phyloP scores from a whole-genome alignment of 2,888 invertebrate species.

The Trileptium ribeirensis region DNA sequence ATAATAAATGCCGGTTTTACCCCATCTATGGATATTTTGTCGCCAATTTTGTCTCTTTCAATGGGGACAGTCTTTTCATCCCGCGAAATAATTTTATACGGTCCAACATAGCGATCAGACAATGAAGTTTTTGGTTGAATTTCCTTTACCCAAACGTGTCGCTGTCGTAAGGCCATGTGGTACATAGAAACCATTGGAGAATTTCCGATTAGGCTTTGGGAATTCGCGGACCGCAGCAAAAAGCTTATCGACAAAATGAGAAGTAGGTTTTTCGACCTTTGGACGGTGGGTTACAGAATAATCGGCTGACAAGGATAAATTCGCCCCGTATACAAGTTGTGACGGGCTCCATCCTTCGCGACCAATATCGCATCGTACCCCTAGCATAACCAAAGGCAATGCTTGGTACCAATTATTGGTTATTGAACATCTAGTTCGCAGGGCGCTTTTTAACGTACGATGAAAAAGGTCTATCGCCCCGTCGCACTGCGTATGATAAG shows the following conservation, averaged over 20 bases:
- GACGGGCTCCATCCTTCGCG: neutral
- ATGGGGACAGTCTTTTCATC: neutral
- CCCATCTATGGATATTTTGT: neutral
- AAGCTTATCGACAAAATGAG: neutral
- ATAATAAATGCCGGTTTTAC: neutral
- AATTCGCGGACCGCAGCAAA: neutral
- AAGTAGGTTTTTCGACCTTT: neutral
- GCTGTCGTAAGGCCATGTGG: neutral
- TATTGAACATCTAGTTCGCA: neutral
- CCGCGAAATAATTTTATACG: neutral
- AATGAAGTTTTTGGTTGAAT: neutral
- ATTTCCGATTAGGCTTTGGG: neutral
- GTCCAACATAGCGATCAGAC: neutral
- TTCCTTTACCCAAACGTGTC: neutral
- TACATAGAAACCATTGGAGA: neutral
- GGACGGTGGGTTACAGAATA: neutral
- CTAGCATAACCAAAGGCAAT: conserved; percentile 4
- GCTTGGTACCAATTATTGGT: neutral
- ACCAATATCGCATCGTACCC: neutral
- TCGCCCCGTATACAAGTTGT: neutral
- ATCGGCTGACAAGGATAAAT: neutral
- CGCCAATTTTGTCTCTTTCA: neutral
- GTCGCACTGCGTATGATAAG: too few relatives aligned
- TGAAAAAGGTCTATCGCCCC: too few relatives aligned
- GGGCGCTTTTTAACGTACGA: too few relatives aligned